Percentiles rank a stretch among this genome's conserved stretches.
These are phyloP conservation scores for Siderastrea radians DNA, from an alignment of 92 coral and sea anemone genomes.

Conservation along the genomic window DNA sequence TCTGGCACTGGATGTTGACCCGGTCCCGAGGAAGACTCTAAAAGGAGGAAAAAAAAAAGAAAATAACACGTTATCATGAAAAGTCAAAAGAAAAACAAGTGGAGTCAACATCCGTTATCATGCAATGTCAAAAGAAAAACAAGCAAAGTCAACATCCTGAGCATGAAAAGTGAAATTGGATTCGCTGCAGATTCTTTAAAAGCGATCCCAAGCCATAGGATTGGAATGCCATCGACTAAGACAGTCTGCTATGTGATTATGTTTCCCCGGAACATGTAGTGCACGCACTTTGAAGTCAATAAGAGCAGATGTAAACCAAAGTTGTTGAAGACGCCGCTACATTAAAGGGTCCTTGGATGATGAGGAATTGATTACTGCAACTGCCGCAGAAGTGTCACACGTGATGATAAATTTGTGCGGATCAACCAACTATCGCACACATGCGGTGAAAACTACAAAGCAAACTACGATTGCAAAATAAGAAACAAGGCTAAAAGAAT, in stretches of 20 bases:
- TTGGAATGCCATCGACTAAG: conserved; percentile 48
- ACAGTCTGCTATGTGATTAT: conserved; percentile 48
- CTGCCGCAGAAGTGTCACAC: no score
- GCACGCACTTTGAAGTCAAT: conserved; percentile 42
- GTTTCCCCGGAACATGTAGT: conserved; percentile 40
- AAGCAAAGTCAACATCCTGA: conserved; percentile 31
- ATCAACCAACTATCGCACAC: no score
- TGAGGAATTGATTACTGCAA: no score
- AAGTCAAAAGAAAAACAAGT: conserved; percentile 7
- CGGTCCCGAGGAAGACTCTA: not conserved
- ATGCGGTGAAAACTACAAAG: no score
- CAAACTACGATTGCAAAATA: no score
- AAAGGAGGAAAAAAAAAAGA: not conserved
- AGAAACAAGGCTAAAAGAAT: no score
- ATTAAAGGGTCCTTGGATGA: conserved; percentile 20
- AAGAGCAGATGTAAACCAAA: conserved; percentile 48
- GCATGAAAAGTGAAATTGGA: not conserved
- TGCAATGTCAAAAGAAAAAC: conserved; percentile 15
- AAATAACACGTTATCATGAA: not conserved
- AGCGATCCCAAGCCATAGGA: not conserved
- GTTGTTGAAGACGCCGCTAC: conserved; percentile 52
- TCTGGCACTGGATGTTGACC: not conserved
- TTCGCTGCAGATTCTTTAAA: not conserved
- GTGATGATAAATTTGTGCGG: no score
- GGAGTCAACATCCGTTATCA: conserved; percentile 20